phyloP scores from a whole-genome alignment of 1,140 invertebrate genomes.

The Neodiprion pinetum region DNA sequence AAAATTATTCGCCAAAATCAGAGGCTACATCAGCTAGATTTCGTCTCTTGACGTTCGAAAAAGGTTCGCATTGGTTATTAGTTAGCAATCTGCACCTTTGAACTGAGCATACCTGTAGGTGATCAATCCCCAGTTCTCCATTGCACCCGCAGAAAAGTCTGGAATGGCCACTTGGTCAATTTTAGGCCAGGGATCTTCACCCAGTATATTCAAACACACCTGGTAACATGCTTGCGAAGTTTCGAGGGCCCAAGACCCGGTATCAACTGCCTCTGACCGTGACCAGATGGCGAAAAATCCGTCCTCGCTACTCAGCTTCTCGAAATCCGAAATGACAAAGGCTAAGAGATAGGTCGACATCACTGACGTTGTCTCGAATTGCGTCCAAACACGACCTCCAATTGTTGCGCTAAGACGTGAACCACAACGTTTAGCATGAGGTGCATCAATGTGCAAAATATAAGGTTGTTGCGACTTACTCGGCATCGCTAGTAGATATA shows the following conservation, averaged over 20 bases:
- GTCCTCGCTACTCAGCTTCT: conserved; percentile 20
- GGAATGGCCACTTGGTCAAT: conserved; percentile 76
- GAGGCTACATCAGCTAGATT: no score
- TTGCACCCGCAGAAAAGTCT: conserved; percentile 77
- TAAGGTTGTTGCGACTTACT: background rate
- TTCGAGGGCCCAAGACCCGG: conserved; percentile 64
- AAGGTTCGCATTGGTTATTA: no score
- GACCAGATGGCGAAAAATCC: conserved; percentile 71
- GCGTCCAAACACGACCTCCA: conserved; percentile 59
- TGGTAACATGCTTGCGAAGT: conserved; percentile 52
- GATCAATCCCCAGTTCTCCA: conserved; percentile 76
- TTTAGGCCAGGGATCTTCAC: conserved; percentile 65
- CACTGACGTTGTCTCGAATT: conserved; percentile 67
- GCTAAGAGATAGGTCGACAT: conserved; percentile 80
- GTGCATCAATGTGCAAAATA: background rate
- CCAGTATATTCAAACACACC: conserved; percentile 63
- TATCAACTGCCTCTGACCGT: conserved; percentile 66
- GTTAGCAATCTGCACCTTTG: background rate
- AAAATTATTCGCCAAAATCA: conserved; percentile 22
- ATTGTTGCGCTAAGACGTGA: background rate
- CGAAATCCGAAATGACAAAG: conserved; percentile 71
- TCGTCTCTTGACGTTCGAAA: no score
- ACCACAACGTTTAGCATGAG: background rate
- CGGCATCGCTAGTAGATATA: background rate
- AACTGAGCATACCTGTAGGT: conserved; percentile 66